Evolutionary conservation across 2,797 vertebrate species (phyloP), one percentile per base, ranked within the genome.

Genomic region (Cuculus canorus): DNA sequence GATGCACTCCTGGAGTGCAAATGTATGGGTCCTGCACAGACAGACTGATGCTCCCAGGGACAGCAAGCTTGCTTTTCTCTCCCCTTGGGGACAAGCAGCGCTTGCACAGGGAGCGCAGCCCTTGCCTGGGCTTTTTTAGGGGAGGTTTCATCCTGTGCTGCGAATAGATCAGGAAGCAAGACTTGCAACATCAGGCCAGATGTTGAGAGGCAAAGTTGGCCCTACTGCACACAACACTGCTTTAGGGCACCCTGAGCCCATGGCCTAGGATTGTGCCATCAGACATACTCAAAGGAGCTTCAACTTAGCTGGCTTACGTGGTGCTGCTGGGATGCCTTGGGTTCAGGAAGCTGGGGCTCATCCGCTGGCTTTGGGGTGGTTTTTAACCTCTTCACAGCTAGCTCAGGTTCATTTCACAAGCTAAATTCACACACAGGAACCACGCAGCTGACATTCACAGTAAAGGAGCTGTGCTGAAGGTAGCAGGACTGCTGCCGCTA

Each of bases 81-180:
- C 6, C 3, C 15, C 16, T 5, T 2, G 5, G 23, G 12, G n/a
- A 17, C 12, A 25, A 27, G 53, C 27, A 9, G 17, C 0, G 0
- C 2, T 1, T 5, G 37, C 13, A 3, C 9, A 2, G n/a, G 1
- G 0, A 56, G 18, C 2, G 3, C 1, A 0, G 13, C 9, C 7
- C 27, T 41, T 14, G 27, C 37, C 32, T 10, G 13, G n/a, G 23
- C 19, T 54, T 80, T 71, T 75, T 23, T 3, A 4, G 28, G 8
- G 10, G 4, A 14, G 3, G 9, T 21, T 28, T 54, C 28, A 28
- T 7, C 33, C 27, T 69, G 69, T 73, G 56, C 64, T 59, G n/a
- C 6, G 7, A 35, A 8, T 10, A n/a, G n/a, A 7, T 21, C 70
- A 27, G 39, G 57, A 84, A 50, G 30, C 7, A 60, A 77, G 41